phyloP scores from a whole-genome alignment of 2,888 invertebrate genomes.

The Harmothoe impar region DNA sequence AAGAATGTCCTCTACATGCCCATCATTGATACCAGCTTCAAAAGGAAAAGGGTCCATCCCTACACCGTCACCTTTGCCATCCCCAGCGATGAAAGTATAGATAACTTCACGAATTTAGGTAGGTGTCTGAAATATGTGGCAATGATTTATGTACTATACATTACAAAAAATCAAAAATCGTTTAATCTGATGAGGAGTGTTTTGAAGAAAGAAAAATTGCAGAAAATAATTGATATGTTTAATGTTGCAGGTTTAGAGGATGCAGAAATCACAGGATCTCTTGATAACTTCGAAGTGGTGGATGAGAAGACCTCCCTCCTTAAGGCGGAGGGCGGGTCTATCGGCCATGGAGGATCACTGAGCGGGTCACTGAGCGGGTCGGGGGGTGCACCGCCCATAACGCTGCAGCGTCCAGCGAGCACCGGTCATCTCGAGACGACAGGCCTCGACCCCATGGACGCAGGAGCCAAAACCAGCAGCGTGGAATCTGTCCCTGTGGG shows the following conservation, averaged over 20 bases:
- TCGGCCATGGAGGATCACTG: conserved; percentile 71
- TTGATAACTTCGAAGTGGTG: conserved; percentile 87
- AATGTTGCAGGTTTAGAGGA: conserved; percentile 63
- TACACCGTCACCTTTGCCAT: conserved; percentile 95
- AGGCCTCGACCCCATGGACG: conserved; percentile 8
- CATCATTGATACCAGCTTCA: conserved; percentile 92
- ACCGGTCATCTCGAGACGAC: conserved; percentile 53
- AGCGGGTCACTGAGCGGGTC: conserved; percentile 60
- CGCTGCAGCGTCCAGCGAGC: conserved; percentile 53
- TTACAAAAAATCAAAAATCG: too few species aligned
- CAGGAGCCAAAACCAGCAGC: conserved; percentile 43
- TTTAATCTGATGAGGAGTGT: neutral
- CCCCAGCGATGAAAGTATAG: conserved; percentile 76
- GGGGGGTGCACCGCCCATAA: neutral
- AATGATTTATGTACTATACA: too few species aligned
- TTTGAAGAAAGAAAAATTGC: neutral
- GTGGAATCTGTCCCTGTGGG: conserved; percentile 38
- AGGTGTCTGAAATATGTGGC: too few species aligned
- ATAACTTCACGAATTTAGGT: conserved; percentile 66
- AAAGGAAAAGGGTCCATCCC: conserved; percentile 86
- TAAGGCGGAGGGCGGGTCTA: conserved; percentile 84
- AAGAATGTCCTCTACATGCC: conserved; percentile 97
- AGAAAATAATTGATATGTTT: neutral
- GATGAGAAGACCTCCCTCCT: conserved; percentile 90
- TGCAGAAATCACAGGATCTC: conserved; percentile 64